Percentiles rank a stretch among this genome's conserved stretches.
Conservation (phyloP, 2,113 vertebrate species). For the Holacanthus passer region DNA sequence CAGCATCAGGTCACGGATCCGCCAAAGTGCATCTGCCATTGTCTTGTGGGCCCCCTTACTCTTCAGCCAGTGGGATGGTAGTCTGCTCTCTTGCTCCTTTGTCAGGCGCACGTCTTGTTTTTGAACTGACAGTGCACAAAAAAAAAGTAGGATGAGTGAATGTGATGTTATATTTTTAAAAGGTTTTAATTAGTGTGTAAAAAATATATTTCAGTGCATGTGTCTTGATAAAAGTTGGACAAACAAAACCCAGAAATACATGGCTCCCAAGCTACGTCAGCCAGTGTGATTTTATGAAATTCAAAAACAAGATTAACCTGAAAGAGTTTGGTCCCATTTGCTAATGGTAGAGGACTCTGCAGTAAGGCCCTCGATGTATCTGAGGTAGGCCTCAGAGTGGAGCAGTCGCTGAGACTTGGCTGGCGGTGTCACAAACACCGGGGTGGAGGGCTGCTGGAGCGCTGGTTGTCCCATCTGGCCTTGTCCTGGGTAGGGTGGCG, state of each 20-base stretch:
- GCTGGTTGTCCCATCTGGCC: constrained; percentile 88
- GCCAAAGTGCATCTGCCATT: constrained; percentile 98
- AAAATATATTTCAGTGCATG: neutral
- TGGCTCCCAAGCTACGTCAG: neutral
- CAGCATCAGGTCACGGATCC: constrained; percentile 97
- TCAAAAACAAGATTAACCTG: constrained; percentile 83
- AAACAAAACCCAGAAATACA: neutral
- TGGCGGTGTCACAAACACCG: constrained; percentile 96
- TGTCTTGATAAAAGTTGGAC: neutral
- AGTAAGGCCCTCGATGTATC: constrained; percentile 96
- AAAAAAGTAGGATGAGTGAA: neutral
- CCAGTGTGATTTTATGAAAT: neutral
- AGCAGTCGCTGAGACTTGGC: constrained; percentile 96
- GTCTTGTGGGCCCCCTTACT: constrained; percentile 98
- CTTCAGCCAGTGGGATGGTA: constrained; percentile 97
- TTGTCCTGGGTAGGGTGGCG: constrained; percentile 92
- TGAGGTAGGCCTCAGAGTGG: constrained; percentile 97
- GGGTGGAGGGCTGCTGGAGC: constrained; percentile 94
- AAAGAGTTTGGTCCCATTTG: constrained; percentile 98
- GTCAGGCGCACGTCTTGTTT: constrained; percentile 95
- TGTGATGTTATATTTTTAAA: neutral
- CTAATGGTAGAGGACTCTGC: constrained; percentile 94
- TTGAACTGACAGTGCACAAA: constrained; percentile 84
- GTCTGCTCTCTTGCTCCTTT: constrained; percentile 96
- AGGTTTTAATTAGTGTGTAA: neutral